Conservation (phyloP, 2,113 vertebrate genomes). For the Otocyon megalotis region DNA sequence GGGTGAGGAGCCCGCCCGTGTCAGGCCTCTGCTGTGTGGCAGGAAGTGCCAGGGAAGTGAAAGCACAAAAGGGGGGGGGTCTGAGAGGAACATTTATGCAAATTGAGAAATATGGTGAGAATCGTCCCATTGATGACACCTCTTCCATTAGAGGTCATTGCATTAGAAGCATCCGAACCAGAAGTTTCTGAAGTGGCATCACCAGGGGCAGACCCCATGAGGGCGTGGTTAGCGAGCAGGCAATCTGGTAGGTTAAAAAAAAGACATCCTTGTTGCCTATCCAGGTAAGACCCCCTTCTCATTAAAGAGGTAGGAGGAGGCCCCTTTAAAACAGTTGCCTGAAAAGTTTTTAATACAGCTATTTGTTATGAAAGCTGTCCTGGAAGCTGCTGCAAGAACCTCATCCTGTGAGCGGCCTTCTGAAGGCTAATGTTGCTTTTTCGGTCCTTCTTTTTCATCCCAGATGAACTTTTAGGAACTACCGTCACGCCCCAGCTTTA, state of each 20-base stretch:
- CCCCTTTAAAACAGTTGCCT: background rate
- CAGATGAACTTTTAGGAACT: background rate
- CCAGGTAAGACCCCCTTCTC: no score
- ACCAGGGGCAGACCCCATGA: accelerated
- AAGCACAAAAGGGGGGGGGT: no score
- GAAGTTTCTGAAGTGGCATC: background rate
- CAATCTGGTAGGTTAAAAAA: accelerated
- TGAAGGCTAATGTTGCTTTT: background rate
- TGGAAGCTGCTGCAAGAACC: background rate
- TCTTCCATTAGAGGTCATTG: background rate
- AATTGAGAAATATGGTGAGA: background rate
- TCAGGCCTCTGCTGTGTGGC: background rate
- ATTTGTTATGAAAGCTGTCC: background rate
- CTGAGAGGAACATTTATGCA: background rate
- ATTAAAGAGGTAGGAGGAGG: background rate
- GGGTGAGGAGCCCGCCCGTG: background rate
- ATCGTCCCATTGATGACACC: no score
- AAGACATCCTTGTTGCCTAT: background rate
- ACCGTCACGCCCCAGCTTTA: background rate
- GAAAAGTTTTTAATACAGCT: no score
- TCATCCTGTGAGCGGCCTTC: accelerated
- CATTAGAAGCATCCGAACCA: background rate
- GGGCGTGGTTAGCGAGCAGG: background rate
- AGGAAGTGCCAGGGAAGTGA: background rate
- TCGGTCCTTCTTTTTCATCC: no score